A percentile compares a stretch with the other conserved stretches of the same genome.
phyloP scores from a whole-genome alignment of 2,888 invertebrate species.

The Sialis lutaria region DNA sequence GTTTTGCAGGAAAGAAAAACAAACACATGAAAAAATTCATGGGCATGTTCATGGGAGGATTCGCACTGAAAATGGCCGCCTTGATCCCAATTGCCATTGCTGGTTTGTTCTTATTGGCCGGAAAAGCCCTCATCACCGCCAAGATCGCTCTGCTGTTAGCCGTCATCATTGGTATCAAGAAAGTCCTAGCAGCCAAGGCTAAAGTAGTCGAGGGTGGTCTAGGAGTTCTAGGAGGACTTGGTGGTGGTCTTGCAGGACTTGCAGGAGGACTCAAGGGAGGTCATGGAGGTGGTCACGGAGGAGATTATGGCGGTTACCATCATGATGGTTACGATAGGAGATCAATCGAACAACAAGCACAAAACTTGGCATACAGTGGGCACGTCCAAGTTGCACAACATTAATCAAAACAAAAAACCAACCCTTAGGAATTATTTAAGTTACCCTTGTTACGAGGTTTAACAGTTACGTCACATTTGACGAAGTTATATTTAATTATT shows the following conservation, averaged over 20 bases:
- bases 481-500: background rate
- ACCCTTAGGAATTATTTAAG: background rate
- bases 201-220: slow-evolving; percentile 19
- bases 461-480: slow-evolving; percentile 5
- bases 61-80: slow-evolving; percentile 69
- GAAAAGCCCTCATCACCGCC: slow-evolving; percentile 66
- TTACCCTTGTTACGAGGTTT: background rate
- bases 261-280: slow-evolving; percentile 28
- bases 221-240: slow-evolving; percentile 24
- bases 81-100: slow-evolving; percentile 67
- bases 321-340: slow-evolving; percentile 31
- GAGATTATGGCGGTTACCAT: slow-evolving; percentile 20
- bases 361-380: slow-evolving; percentile 54
- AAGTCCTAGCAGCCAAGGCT: slow-evolving; percentile 52
- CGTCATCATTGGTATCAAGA: slow-evolving; percentile 68
- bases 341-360: slow-evolving; percentile 31
- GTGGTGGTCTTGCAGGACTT: slow-evolving; percentile 22
- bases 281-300: slow-evolving; percentile 16
- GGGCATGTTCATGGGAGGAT: slow-evolving; percentile 82
- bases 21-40: slow-evolving; percentile 84
- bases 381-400: slow-evolving; percentile 23
- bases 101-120: slow-evolving; percentile 62
- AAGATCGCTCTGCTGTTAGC: slow-evolving; percentile 67
- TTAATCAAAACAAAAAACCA: background rate
- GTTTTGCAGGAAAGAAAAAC: slow-evolving; percentile 60